These are phyloP conservation scores for Phataginus tetradactyla DNA, from an alignment of 2,797 vertebrate species.

Conservation along the genomic window DNA sequence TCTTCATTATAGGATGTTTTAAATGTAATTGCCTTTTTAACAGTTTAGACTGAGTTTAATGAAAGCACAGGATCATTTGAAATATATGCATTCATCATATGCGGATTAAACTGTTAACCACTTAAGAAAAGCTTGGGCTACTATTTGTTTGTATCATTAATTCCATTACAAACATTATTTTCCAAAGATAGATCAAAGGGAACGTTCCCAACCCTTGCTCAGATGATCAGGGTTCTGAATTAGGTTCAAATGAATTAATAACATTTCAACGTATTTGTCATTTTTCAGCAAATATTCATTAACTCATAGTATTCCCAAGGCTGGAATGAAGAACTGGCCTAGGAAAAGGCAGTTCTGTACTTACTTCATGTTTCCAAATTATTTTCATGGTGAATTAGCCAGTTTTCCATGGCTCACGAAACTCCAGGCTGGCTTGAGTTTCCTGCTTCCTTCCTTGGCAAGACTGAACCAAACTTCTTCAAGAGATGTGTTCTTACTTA, in stretches of 20 bases:
- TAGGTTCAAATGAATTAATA: not conserved
- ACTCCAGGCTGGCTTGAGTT: conserved; percentile 67
- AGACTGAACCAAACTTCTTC: conserved; percentile 55
- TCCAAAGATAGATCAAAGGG: not conserved
- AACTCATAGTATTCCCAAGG: not conserved
- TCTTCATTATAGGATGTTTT: not conserved
- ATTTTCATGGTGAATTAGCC: conserved; percentile 74
- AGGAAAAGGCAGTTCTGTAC: not conserved
- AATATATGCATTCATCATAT: not conserved
- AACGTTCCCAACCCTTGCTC: not conserved
- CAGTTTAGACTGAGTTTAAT: not conserved
- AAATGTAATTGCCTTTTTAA: not conserved
- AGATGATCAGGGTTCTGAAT: not conserved
- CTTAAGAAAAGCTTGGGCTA: not conserved
- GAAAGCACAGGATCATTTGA: not conserved
- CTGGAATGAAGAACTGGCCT: conserved; percentile 30
- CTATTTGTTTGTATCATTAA: not conserved
- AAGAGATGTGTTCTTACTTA: conserved; percentile 77
- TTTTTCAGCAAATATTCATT: conserved; percentile 46
- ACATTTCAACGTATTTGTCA: conserved; percentile 9
- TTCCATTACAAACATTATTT: conserved; percentile 5
- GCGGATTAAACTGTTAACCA: conserved; percentile 10
- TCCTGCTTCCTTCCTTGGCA: conserved; percentile 73
- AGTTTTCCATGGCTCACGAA: conserved; percentile 71
- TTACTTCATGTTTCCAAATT: conserved; percentile 57